phyloP scores from a whole-genome alignment of 2,113 vertebrate species.

The Amphiprion ocellaris region DNA sequence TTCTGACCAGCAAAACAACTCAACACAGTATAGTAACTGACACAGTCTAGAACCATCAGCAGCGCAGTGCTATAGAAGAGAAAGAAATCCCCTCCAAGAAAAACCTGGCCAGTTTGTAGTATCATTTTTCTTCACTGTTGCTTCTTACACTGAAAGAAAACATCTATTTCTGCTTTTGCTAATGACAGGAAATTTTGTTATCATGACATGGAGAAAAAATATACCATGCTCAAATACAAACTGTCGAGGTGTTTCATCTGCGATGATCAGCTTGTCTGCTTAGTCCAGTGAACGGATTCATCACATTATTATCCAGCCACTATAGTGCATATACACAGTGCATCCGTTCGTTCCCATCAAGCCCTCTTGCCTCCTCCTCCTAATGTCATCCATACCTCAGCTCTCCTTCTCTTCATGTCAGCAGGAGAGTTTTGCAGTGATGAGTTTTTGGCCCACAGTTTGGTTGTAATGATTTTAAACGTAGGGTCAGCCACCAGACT shows the following conservation, averaged over 20 bases:
- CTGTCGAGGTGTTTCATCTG: not conserved
- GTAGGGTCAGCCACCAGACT: not conserved
- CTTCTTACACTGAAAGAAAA: conserved; percentile 5
- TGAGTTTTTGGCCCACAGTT: not conserved
- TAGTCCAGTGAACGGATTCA: conserved; percentile 8
- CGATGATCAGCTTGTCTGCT: not conserved
- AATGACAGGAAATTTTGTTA: not conserved
- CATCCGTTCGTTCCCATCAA: conserved; percentile 47
- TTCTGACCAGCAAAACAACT: conserved; percentile 1
- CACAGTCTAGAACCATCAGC: not conserved
- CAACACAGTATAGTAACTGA: conserved; percentile 14
- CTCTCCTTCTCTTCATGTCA: conserved; percentile 17
- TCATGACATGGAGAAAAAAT: conserved; percentile 9
- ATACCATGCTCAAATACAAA: conserved; percentile 23
- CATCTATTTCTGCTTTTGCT: not conserved
- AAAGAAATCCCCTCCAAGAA: conserved; percentile 23
- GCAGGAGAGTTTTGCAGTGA: conserved; percentile 23
- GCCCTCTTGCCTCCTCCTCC: conserved; percentile 3
- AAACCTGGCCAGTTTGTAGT: conserved; percentile 15
- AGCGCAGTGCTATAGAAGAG: not conserved
- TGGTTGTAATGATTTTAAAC: not conserved
- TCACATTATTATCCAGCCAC: conserved; percentile 57
- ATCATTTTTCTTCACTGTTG: conserved; percentile 6
- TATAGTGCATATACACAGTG: conserved; percentile 70
- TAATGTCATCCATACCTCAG: not conserved